Evolutionary conservation across 2,888 invertebrate genomes (phyloP).

Genomic region (Amphipyra berbera): DNA sequence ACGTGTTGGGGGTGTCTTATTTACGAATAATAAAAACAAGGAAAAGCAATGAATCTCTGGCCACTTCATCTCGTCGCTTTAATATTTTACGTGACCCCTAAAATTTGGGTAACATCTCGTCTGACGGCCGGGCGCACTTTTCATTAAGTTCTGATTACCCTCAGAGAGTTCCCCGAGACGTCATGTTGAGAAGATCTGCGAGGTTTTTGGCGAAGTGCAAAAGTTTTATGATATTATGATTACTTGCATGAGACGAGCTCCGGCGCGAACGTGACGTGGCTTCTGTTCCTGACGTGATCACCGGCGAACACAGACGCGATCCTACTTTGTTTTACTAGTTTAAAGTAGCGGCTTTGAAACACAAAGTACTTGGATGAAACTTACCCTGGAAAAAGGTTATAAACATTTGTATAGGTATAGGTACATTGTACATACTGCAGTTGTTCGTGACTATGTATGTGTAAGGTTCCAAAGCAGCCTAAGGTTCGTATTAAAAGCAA

Average conservation of each 20-base stretch:
- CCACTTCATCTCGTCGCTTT: constrained; percentile 88
- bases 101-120: constrained; percentile 81
- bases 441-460: neutral
- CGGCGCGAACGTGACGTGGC: constrained; percentile 73
- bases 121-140: constrained; percentile 84
- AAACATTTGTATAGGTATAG: neutral
- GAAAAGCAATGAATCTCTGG: constrained; percentile 88
- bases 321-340: constrained; percentile 52
- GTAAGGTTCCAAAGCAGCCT: too few species aligned
- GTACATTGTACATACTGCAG: neutral
- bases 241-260: constrained; percentile 82
- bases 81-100: constrained; percentile 90
- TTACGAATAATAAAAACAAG: constrained; percentile 90
- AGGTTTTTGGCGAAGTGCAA: constrained; percentile 86
- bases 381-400: constrained; percentile 3
- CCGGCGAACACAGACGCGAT: constrained; percentile 58
- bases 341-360: constrained; percentile 18
- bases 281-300: constrained; percentile 48
- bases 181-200: constrained; percentile 77
- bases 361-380: constrained; percentile 14
- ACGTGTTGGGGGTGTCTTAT: constrained; percentile 82
- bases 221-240: constrained; percentile 89
- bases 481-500: too few species aligned
- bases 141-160: constrained; percentile 89
- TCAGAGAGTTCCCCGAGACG: constrained; percentile 78